These are phyloP conservation scores for Polydrusus tereticollis DNA, from an alignment of 2,888 invertebrate genomes.

Conservation along the genomic window DNA sequence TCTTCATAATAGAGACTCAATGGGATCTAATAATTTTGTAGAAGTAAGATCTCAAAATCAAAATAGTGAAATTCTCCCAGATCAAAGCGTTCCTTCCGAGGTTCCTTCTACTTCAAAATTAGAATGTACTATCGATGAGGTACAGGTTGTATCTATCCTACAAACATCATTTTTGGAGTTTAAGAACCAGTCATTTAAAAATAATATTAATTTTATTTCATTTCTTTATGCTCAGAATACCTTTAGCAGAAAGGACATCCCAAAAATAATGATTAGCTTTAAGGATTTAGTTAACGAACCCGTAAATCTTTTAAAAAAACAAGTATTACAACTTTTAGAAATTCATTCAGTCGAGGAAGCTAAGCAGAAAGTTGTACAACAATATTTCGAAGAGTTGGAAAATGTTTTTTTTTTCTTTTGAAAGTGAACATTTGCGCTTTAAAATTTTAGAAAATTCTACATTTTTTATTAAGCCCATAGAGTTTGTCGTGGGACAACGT, in stretches of 20 bases:
- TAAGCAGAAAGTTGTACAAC: neutral
- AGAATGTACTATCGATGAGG: too few relatives aligned
- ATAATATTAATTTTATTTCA: neutral
- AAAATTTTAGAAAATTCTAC: slow-evolving; percentile 23
- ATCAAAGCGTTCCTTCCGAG: too few relatives aligned
- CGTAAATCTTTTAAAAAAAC: neutral
- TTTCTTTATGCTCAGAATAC: neutral
- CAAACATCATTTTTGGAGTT: too few relatives aligned
- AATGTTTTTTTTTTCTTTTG: neutral
- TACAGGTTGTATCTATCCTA: too few relatives aligned
- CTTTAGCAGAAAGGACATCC: neutral
- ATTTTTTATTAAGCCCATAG: neutral
- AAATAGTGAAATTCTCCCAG: too few relatives aligned
- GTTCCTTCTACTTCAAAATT: too few relatives aligned
- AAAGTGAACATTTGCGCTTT: slow-evolving; percentile 37
- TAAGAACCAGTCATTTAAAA: neutral
- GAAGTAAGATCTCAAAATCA: too few relatives aligned
- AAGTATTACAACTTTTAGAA: neutral
- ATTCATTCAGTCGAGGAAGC: neutral
- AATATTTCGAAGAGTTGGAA: neutral
- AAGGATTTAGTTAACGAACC: neutral
- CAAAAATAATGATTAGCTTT: neutral
- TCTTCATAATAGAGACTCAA: too few relatives aligned
- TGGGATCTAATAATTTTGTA: too few relatives aligned
- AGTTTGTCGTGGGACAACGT: neutral